phyloP scores from a whole-genome alignment of 2,113 vertebrate species.

The Catharus fuscescens region DNA sequence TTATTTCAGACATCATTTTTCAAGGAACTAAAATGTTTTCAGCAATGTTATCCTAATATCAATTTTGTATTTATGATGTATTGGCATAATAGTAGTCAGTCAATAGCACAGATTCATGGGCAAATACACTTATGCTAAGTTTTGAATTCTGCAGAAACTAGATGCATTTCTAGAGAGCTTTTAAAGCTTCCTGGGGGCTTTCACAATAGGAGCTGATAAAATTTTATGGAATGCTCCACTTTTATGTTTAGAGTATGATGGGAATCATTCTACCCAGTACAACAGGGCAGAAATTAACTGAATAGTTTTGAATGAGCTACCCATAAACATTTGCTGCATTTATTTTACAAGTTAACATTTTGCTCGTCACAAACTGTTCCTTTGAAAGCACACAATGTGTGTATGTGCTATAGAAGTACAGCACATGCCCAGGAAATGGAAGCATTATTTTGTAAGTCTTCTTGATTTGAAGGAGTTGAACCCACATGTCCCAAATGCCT shows the following conservation, averaged over 20 bases:
- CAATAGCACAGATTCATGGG: neutral
- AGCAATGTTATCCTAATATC: neutral
- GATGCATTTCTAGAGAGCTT: slow-evolving; percentile 22
- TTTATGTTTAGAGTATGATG: slow-evolving; percentile 24
- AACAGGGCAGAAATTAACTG: slow-evolving; percentile 39
- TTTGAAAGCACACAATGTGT: neutral
- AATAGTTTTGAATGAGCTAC: slow-evolving; percentile 39
- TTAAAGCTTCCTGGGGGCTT: slow-evolving; percentile 43
- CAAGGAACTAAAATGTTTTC: neutral
- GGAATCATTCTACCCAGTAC: neutral
- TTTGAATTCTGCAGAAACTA: slow-evolving; percentile 23
- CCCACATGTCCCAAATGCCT: neutral
- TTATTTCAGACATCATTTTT: neutral
- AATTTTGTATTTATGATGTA: neutral
- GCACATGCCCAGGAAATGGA: neutral
- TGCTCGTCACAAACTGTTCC: neutral
- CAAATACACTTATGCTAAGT: neutral
- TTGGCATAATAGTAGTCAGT: neutral
- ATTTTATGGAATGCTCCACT: slow-evolving; percentile 44
- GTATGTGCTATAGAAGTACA: neutral
- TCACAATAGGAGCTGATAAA: slow-evolving; percentile 47
- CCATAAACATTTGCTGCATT: slow-evolving; percentile 45
- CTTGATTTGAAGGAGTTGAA: slow-evolving; percentile 21
- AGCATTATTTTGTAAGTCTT: neutral
- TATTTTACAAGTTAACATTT: slow-evolving; percentile 33